phyloP scores from a whole-genome alignment of 2,797 vertebrate genomes.

The Cacajao melanocephalus region DNA sequence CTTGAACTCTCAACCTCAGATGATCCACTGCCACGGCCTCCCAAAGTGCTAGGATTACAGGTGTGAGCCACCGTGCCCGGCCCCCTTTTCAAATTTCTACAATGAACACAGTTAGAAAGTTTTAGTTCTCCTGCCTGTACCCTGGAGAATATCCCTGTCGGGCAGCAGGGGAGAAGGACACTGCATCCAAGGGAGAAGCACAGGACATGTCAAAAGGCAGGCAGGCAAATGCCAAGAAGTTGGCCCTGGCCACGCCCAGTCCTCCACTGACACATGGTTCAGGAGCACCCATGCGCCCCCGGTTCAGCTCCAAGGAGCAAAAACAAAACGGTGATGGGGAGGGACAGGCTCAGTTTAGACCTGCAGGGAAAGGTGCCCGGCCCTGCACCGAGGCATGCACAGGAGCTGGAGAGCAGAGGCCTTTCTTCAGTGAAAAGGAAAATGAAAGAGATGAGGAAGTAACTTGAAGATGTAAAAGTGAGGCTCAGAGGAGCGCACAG shows the following conservation, averaged over 20 bases:
- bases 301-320: neutral
- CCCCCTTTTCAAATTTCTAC: neutral
- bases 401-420: neutral
- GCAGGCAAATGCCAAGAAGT: no score
- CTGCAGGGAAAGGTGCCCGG: neutral
- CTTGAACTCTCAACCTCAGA: neutral
- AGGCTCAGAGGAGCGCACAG: neutral
- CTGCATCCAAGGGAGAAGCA: no score
- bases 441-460: neutral
- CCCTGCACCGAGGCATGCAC: rapidly evolving
- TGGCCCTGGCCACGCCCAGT: no score
- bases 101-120: neutral
- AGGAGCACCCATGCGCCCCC: neutral
- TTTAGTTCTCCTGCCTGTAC: neutral
- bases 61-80: neutral
- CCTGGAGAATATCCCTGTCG: no score
- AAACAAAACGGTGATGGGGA: neutral
- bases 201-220: neutral
- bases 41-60: neutral
- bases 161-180: neutral
- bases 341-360: neutral
- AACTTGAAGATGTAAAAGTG: neutral
- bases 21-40: neutral
- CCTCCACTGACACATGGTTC: neutral
- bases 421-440: neutral